phyloP scores from a whole-genome alignment of 2,113 vertebrate genomes.

The Psilopogon haemacephalus region DNA sequence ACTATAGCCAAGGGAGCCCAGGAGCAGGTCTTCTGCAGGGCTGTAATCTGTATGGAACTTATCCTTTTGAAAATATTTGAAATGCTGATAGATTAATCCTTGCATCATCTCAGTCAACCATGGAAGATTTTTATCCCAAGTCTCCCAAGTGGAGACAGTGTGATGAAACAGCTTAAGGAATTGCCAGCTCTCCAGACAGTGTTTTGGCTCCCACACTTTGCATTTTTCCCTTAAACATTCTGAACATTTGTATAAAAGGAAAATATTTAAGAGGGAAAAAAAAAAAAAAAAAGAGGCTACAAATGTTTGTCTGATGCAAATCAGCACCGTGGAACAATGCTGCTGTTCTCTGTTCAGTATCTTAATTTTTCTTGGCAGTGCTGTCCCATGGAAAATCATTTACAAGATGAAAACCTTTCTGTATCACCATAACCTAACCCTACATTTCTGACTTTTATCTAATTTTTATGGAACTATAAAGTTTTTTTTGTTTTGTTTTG shows the following conservation, averaged over 20 bases:
- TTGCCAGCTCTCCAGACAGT: not conserved
- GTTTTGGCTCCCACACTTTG: constrained; percentile 13
- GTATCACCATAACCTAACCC: not conserved
- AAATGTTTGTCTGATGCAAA: not conserved
- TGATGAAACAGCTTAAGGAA: constrained; percentile 26
- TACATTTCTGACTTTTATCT: not conserved
- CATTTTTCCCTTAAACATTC: not conserved
- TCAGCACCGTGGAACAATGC: not conserved
- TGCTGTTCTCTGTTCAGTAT: not conserved
- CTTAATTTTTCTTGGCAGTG: not conserved
- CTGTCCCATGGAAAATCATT: not conserved
- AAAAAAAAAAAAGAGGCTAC: not conserved
- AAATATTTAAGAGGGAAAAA: not conserved
- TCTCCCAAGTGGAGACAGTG: not conserved
- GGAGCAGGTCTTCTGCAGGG: not conserved
- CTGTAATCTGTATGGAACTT: not conserved
- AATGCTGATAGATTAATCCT: not conserved
- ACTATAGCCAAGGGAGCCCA: not conserved
- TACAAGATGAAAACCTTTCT: constrained; percentile 11
- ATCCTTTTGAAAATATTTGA: not conserved
- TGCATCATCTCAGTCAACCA: not conserved
- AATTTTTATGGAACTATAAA: constrained; percentile 28
- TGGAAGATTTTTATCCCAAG: not conserved
- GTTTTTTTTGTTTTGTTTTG: not conserved
- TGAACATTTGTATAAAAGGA: constrained; percentile 7